Evolutionary conservation across 2,113 vertebrate genomes (phyloP).

Genomic region (Thalassoma bifasciatum): DNA sequence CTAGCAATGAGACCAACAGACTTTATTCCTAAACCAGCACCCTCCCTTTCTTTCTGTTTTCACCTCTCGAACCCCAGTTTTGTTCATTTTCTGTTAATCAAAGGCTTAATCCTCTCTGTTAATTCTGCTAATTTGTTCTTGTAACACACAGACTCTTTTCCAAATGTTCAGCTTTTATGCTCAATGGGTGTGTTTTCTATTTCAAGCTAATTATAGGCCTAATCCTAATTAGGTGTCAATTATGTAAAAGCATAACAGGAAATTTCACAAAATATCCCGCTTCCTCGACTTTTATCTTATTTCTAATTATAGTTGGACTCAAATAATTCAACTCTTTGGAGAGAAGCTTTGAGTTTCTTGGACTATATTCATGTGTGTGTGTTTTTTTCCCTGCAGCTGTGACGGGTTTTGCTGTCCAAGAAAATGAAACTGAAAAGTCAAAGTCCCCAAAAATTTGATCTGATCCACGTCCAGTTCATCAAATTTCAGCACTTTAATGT

Average conservation of each 20-base stretch:
- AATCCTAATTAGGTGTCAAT: constrained; percentile 59
- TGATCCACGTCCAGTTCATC: too few species aligned
- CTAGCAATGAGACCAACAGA: constrained; percentile 31
- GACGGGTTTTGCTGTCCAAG: not conserved
- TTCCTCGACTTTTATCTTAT: constrained; percentile 5
- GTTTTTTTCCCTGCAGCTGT: not conserved
- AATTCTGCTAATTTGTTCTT: constrained; percentile 58
- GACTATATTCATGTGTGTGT: not conserved
- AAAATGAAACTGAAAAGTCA: too few species aligned
- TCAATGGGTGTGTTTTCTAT: constrained; percentile 28
- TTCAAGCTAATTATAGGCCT: constrained; percentile 58
- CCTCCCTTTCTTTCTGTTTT: not conserved
- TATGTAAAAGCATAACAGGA: constrained; percentile 29
- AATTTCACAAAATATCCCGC: not conserved
- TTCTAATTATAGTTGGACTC: not conserved
- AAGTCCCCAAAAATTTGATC: too few species aligned
- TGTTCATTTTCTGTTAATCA: constrained; percentile 58
- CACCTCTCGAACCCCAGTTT: constrained; percentile 55
- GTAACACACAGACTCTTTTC: constrained; percentile 44
- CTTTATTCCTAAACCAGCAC: constrained; percentile 12
- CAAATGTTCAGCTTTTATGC: constrained; percentile 37
- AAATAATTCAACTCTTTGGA: not conserved
- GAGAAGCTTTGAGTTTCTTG: not conserved
- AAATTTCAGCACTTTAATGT: too few species aligned
- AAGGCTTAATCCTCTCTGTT: constrained; percentile 56